Percentiles rank a stretch among this genome's conserved stretches.
phyloP scores from a whole-genome alignment of 2,113 vertebrate genomes.

The Galbula dea region DNA sequence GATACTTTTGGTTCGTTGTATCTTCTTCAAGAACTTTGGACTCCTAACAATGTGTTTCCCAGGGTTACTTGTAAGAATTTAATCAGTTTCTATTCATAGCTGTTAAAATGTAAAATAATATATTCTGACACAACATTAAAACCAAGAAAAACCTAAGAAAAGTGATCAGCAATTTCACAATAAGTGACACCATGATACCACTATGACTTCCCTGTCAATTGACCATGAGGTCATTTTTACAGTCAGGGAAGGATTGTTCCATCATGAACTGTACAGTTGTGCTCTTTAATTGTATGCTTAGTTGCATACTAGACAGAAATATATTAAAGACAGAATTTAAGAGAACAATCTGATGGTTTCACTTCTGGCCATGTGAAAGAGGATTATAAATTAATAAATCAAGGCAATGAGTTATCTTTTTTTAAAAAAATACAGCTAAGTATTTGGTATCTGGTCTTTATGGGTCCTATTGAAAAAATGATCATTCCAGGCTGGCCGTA shows the following conservation, averaged over 20 bases:
- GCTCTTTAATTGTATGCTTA: background rate
- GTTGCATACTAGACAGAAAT: background rate
- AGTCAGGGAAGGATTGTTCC: background rate
- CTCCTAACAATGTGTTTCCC: background rate
- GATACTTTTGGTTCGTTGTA: background rate
- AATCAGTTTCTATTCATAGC: background rate
- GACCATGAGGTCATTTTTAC: background rate
- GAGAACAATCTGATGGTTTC: background rate
- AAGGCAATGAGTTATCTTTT: background rate
- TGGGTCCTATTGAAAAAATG: background rate
- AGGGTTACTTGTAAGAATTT: background rate
- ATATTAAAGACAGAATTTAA: conserved; percentile 11
- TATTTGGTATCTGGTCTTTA: background rate
- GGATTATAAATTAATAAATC: conserved; percentile 35
- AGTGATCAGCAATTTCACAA: background rate
- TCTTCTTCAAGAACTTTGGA: background rate
- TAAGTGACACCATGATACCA: background rate
- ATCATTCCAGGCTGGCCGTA: background rate
- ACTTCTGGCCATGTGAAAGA: background rate
- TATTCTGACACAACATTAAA: background rate
- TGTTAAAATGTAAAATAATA: background rate
- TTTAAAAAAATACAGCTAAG: background rate
- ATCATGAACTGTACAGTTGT: background rate
- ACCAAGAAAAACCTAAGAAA: background rate
- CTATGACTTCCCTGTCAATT: background rate